phyloP scores from a whole-genome alignment of 2,113 vertebrate genomes.

The Elachura formosa region DNA sequence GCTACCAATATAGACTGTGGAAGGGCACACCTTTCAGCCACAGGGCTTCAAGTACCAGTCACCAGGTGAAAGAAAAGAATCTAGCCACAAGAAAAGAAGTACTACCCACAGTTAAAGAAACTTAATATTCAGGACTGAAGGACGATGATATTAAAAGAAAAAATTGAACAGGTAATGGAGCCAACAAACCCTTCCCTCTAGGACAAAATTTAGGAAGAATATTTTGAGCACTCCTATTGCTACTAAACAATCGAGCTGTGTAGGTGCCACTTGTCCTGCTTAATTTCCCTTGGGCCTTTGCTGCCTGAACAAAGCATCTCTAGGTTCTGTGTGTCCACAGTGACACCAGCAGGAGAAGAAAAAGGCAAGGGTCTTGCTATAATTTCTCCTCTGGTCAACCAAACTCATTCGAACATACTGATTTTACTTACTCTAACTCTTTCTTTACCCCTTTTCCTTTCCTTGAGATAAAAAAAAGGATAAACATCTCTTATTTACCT shows the following conservation, averaged over 20 bases:
- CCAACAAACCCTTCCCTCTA: neutral
- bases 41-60: neutral
- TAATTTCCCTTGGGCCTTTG: neutral
- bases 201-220: neutral
- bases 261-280: neutral
- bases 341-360: neutral
- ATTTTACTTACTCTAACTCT: neutral
- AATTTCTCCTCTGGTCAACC: neutral
- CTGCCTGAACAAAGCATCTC: neutral
- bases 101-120: neutral
- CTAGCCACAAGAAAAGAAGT: too few species aligned
- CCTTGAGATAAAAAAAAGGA: neutral
- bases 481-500: neutral
- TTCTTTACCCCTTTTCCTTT: neutral
- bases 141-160: neutral
- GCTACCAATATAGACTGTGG: neutral
- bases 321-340: neutral
- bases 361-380: neutral
- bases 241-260: neutral
- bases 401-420: neutral
- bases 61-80: neutral
- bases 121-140: neutral
- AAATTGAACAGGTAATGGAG: neutral
- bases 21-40: neutral
- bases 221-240: neutral